A percentile compares a stretch with the other conserved stretches of the same genome.
Conservation (phyloP, 2,113 vertebrate genomes). For the Mustela lutreola region DNA sequence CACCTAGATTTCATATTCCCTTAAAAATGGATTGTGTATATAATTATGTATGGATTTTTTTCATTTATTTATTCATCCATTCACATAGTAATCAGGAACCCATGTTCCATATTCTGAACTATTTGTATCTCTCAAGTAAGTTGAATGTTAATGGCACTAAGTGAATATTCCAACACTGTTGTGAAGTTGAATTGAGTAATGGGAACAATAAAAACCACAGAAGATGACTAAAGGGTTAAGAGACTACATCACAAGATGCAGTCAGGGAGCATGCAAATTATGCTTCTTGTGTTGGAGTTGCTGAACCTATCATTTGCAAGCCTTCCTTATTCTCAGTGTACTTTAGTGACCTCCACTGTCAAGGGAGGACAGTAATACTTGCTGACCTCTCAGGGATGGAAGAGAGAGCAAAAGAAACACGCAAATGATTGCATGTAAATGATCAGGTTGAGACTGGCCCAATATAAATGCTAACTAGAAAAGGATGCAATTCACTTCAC, state of each 20-base stretch:
- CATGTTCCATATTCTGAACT: background rate
- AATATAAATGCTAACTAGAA: constrained; percentile 75
- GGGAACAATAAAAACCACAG: background rate
- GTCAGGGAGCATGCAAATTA: background rate
- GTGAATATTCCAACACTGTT: background rate
- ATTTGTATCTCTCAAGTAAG: background rate
- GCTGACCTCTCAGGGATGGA: constrained; percentile 60
- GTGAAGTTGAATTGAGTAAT: background rate
- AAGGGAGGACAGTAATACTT: constrained; percentile 50
- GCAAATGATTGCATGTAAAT: constrained; percentile 68
- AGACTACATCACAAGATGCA: background rate
- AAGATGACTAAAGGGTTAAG: background rate
- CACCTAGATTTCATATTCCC: background rate
- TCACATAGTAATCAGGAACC: background rate
- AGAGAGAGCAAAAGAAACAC: constrained; percentile 55
- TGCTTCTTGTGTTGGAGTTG: background rate
- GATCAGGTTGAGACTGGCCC: constrained; percentile 1
- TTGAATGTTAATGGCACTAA: background rate
- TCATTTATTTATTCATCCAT: background rate
- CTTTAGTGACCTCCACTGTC: constrained; percentile 64
- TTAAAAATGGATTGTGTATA: background rate
- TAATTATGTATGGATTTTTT: background rate
- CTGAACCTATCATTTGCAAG: constrained; percentile 45
- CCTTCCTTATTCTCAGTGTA: background rate
- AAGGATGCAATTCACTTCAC: constrained; percentile 54